A percentile compares a stretch with the other conserved stretches of the same genome.
Conservation (phyloP, 2,113 vertebrate species). For the Elephantulus edwardii region DNA sequence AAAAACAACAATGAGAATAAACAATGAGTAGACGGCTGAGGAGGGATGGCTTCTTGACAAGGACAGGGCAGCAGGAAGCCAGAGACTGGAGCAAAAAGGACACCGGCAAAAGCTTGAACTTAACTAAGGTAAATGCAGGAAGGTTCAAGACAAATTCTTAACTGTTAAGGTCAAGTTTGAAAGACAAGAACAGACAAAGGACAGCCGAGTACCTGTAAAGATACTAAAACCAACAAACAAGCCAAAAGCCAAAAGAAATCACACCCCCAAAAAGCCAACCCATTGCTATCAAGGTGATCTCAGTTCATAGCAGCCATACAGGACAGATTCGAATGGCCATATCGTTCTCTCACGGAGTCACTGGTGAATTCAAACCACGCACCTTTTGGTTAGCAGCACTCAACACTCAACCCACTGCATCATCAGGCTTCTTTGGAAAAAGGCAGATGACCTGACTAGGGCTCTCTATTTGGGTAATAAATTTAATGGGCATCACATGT, state of each 20-base stretch:
- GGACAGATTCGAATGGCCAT: too few species aligned
- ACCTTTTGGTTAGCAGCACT: too few species aligned
- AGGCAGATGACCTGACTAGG: neutral
- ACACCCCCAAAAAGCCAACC: too few species aligned
- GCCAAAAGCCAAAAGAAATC: too few species aligned
- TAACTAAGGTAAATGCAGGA: neutral
- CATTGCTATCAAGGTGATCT: too few species aligned
- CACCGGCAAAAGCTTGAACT: neutral
- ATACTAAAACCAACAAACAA: too few species aligned
- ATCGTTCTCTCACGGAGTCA: too few species aligned
- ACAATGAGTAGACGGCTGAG: neutral
- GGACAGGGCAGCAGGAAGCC: neutral
- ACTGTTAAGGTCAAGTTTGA: conserved; percentile 7
- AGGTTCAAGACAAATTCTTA: neutral
- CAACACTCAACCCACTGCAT: too few species aligned
- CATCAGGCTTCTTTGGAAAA: conserved; percentile 39
- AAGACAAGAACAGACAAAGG: neutral
- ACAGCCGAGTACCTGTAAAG: too few species aligned
- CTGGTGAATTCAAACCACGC: too few species aligned
- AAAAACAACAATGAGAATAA: neutral
- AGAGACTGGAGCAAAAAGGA: neutral
- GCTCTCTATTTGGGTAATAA: conserved; percentile 37
- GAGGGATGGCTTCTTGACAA: neutral
- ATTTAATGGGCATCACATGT: neutral
- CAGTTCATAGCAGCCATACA: too few species aligned